phyloP scores from a whole-genome alignment of 2,113 vertebrate genomes.

The Lophotis ruficrista region DNA sequence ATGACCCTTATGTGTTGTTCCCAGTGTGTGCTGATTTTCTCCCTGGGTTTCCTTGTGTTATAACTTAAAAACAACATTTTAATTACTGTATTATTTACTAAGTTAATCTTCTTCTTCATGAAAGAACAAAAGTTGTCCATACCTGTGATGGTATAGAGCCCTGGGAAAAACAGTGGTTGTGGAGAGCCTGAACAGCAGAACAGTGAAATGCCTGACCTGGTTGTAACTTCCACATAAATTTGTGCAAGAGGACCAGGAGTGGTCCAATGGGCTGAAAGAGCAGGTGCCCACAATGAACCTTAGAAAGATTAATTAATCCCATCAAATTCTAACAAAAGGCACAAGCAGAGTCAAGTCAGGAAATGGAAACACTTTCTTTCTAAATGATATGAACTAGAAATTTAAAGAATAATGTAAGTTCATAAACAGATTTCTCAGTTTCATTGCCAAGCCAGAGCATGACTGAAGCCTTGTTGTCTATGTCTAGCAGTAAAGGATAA shows the following conservation, averaged over 20 bases:
- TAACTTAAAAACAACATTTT: background rate
- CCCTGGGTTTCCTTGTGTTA: background rate
- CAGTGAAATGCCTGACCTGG: background rate
- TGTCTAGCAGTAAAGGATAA: background rate
- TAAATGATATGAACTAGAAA: background rate
- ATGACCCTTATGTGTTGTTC: background rate
- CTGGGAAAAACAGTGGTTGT: background rate
- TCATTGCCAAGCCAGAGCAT: background rate
- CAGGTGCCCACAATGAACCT: background rate
- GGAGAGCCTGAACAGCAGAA: background rate
- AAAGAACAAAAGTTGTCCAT: background rate
- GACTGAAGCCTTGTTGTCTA: background rate
- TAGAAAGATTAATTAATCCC: background rate
- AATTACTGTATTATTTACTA: background rate
- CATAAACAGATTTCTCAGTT: background rate
- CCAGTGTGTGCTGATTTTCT: background rate
- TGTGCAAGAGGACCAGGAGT: background rate
- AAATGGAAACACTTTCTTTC: background rate
- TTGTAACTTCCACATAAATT: background rate
- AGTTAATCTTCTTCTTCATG: background rate
- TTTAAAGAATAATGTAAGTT: background rate
- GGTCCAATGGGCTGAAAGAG: rapidly evolving
- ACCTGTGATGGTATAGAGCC: background rate
- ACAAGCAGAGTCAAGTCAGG: background rate
- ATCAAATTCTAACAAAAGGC: background rate